phyloP scores from a whole-genome alignment of 2,888 invertebrate species.

The Stenolophus ochropezus region DNA sequence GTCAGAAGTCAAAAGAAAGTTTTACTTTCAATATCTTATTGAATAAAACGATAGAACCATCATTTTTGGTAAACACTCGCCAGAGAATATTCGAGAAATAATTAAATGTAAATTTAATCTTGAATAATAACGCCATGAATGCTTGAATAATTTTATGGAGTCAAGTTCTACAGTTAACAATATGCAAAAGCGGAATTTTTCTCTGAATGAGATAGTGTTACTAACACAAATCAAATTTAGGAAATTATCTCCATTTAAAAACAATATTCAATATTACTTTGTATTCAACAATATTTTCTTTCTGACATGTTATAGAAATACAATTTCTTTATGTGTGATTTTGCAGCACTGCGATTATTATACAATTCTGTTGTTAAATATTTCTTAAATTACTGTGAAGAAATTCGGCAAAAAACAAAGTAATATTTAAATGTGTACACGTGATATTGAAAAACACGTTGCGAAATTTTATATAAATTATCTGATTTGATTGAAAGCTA shows the following conservation, averaged over 20 bases:
- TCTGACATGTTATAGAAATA: too few relatives aligned
- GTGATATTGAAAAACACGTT: neutral
- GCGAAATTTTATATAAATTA: constrained; percentile 9
- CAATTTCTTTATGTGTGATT: too few relatives aligned
- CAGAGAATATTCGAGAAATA: neutral
- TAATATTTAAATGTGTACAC: neutral
- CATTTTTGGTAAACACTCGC: neutral
- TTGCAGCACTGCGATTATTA: too few relatives aligned
- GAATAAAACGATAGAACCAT: neutral
- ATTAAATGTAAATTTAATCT: constrained; percentile 45
- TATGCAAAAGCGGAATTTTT: constrained; percentile 11
- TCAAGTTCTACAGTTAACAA: neutral
- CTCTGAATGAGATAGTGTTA: neutral
- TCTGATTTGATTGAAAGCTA: constrained; percentile 3
- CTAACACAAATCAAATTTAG: neutral
- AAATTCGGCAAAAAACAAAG: constrained; percentile 17
- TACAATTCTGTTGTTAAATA: too few relatives aligned
- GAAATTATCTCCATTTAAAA: neutral
- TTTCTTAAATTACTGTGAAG: too few relatives aligned
- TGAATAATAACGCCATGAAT: constrained; percentile 39
- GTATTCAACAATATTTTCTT: too few relatives aligned
- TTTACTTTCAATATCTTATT: neutral
- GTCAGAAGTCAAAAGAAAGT: neutral
- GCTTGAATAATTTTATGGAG: constrained; percentile 41
- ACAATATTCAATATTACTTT: neutral